Base-by-base conservation (phyloP, 2,113 vertebrate species). In the Machaerirhynchus nigripectus region DNA sequence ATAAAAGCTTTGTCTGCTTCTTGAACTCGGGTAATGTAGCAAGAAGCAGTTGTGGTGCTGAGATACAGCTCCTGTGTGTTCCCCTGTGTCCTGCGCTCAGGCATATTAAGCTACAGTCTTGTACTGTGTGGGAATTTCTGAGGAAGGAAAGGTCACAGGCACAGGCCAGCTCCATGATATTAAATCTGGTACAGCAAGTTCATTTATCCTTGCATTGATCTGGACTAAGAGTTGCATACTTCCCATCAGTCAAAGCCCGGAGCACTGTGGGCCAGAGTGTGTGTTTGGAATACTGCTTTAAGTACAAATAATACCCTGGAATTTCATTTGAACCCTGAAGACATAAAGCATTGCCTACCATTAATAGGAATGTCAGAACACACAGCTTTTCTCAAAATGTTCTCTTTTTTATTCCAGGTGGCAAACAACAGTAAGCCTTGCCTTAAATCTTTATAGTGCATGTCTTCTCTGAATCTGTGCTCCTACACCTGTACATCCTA, bases 31-130 rank as follows among this genome's bases (percentile, higher is more conserved):
- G 27, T 14, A 52, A 64, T 4, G 49, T 11, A 85, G 30, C 21
- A 56, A 42, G n/a, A 15, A 47, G 13, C 11, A 74, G 17, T 14
- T 33, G n/a, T 42, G 40, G 13, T 37, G 40, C n/a, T 74, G 73
- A 67, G 31, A 22, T 39, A 13, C 23, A 68, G 39, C 21, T 52
- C 21, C 5, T 40, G 17, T 26, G 44, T 52, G 15, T 7, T 61
- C n/a, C n/a, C 37, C 17, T 90, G 39, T 0, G 0, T 20, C 35
- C 27, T 74, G 16, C 27, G 17, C 20, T 75, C 2, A 2, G 11
- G 13, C 75, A 5, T 22, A 10, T 6, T 15, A 67, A 70, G 47
- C 10, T 59, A 7, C 0, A 2, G 13, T 28, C 40, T 84, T 35
- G 9, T 23, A 17, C 30, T 71, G 3, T 23, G 17, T 23, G 26